Evolutionary conservation across 2,888 invertebrate species (phyloP).

Genomic region (Venusia cambrica): DNA sequence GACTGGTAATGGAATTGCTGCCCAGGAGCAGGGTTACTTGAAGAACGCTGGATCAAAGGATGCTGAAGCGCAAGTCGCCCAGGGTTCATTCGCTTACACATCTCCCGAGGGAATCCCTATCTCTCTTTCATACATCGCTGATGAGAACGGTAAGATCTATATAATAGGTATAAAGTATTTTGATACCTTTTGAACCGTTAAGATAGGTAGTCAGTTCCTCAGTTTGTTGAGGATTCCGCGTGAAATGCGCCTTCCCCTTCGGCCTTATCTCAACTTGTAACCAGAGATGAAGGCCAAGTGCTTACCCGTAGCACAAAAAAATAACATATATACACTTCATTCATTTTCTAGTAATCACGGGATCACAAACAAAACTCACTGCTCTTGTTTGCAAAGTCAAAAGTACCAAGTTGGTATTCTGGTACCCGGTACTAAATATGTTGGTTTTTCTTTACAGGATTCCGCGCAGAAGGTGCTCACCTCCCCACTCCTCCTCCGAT

Average conservation of each 20-base stretch:
- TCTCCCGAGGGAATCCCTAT: slow-evolving; percentile 87
- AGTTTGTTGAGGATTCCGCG: too few species aligned
- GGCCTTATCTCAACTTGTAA: too few species aligned
- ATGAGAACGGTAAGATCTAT: slow-evolving; percentile 82
- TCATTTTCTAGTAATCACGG: too few species aligned
- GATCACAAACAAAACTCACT: too few species aligned
- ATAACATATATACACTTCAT: too few species aligned
- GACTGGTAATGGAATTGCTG: slow-evolving; percentile 87
- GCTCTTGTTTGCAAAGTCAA: too few species aligned
- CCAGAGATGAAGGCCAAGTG: too few species aligned
- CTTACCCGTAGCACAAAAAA: too few species aligned
- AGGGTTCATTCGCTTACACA: slow-evolving; percentile 86
- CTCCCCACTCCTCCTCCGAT: slow-evolving; percentile 83
- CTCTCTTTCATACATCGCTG: slow-evolving; percentile 84
- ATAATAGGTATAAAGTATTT: background rate
- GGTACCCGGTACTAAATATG: slow-evolving; percentile 9
- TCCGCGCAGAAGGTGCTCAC: slow-evolving; percentile 82
- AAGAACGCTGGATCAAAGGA: slow-evolving; percentile 86
- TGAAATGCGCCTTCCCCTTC: too few species aligned
- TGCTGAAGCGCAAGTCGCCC: slow-evolving; percentile 83
- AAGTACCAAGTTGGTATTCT: too few species aligned
- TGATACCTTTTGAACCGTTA: too few species aligned
- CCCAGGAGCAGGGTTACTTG: slow-evolving; percentile 85
- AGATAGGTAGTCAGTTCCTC: too few species aligned
- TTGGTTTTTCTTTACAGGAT: slow-evolving; percentile 64